phyloP scores from a whole-genome alignment of 1,140 invertebrate species.

The Oryzaephilus surinamensis region DNA sequence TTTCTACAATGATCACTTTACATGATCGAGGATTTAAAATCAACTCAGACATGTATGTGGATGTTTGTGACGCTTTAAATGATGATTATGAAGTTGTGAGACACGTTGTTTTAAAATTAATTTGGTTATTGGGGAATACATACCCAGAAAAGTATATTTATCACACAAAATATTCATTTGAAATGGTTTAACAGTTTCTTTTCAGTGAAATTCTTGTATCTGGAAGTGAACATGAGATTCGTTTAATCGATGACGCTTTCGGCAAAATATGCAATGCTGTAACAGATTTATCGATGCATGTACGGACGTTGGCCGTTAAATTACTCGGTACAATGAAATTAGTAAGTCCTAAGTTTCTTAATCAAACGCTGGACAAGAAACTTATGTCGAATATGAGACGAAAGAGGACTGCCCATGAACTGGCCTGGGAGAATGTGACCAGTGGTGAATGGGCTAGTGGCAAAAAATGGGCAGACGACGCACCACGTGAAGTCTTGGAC shows the following conservation, averaged over 20 bases:
- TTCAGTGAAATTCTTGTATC: conserved; percentile 51
- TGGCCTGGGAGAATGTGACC: conserved; percentile 65
- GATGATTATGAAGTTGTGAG: conserved; percentile 94
- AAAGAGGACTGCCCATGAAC: conserved; percentile 71
- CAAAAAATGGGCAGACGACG: conserved; percentile 84
- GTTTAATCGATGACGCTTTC: conserved; percentile 94
- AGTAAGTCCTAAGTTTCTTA: conserved; percentile 81
- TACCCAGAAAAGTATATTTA: conserved; percentile 73
- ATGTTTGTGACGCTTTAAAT: conserved; percentile 69
- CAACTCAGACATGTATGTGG: conserved; percentile 66
- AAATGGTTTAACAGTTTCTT: conserved; percentile 11
- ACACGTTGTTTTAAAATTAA: conserved; percentile 70
- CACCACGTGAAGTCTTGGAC: conserved; percentile 65
- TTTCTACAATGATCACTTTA: conserved; percentile 71
- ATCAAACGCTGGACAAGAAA: conserved; percentile 97
- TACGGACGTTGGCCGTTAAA: conserved; percentile 68
- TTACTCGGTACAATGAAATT: conserved; percentile 75
- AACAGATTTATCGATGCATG: conserved; percentile 82
- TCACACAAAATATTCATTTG: not conserved
- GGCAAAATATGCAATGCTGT: conserved; percentile 87
- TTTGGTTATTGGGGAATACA: conserved; percentile 74
- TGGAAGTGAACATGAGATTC: conserved; percentile 62
- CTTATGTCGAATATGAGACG: conserved; percentile 93
- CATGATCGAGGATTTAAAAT: conserved; percentile 71
- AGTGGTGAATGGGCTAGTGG: conserved; percentile 86